Percentiles rank a stretch among this genome's conserved stretches.
These are phyloP conservation scores for Paraplagusia blochii DNA, from an alignment of 2,113 vertebrate species.

Conservation along the genomic window DNA sequence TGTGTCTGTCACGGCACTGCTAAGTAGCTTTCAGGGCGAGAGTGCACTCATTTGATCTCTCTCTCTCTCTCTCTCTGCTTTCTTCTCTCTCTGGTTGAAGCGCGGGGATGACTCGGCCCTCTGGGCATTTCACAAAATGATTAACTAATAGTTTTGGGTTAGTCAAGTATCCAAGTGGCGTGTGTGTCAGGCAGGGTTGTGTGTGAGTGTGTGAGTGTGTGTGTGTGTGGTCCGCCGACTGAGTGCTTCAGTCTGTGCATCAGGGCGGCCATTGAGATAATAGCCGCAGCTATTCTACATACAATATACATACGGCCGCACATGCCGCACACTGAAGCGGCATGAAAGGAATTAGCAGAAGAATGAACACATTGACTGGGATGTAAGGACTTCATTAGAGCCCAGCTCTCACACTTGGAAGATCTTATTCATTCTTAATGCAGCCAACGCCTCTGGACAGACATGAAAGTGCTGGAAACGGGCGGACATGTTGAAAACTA, in stretches of 20 bases:
- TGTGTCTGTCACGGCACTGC: constrained; percentile 51
- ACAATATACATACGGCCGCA: constrained; percentile 17
- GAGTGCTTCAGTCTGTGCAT: constrained; percentile 28
- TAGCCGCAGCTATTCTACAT: constrained; percentile 15
- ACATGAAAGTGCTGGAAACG: constrained; percentile 34
- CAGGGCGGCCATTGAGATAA: constrained; percentile 27
- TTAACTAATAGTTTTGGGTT: constrained; percentile 67
- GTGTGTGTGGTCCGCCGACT: constrained; percentile 21
- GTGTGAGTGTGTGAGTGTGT: constrained; percentile 22
- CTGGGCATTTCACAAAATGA: constrained; percentile 66
- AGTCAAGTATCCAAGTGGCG: constrained; percentile 49
- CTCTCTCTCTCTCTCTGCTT: constrained; percentile 15
- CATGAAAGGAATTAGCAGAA: constrained; percentile 23
- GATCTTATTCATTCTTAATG: constrained; percentile 38
- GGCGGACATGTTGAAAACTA: constrained; percentile 37
- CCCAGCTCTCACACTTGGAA: constrained; percentile 15
- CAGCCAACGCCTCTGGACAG: constrained; percentile 20
- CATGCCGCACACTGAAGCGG: constrained; percentile 4
- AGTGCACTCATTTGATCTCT: constrained; percentile 54
- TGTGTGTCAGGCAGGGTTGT: constrained; percentile 20
- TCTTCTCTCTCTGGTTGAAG: constrained; percentile 56
- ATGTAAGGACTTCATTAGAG: constrained; percentile 19
- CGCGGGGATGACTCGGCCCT: constrained; percentile 58
- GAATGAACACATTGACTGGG: constrained; percentile 7
- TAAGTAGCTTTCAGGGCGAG: constrained; percentile 60